Conservation (phyloP, 2,888 invertebrate genomes). For the Diarsia mendica region DNA sequence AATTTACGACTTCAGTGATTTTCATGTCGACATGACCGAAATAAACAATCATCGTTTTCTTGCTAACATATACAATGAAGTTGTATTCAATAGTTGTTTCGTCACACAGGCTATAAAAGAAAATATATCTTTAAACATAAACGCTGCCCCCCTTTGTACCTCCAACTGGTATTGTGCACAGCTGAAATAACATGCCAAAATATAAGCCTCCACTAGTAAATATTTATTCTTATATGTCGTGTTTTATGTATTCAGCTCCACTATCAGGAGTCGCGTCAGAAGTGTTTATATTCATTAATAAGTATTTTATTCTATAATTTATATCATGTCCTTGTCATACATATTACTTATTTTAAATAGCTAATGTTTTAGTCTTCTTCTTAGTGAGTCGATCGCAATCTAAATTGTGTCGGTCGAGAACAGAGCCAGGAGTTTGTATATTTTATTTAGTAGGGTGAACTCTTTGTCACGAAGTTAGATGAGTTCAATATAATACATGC, state of each 20-base stretch:
- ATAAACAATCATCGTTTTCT: neutral
- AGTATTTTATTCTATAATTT: neutral
- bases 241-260: conserved; percentile 15
- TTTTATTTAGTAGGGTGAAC: neutral
- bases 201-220: conserved; percentile 9
- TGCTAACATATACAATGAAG: neutral
- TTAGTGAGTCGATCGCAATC: too few species aligned
- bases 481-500: too few species aligned
- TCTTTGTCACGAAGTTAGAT: too few species aligned
- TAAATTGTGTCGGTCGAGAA: neutral
- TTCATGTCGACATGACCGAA: neutral
- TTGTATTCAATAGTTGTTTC: conserved; percentile 22
- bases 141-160: conserved; percentile 9
- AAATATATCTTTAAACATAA: conserved; percentile 21
- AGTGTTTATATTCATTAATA: neutral
- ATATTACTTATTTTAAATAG: too few species aligned
- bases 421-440: neutral
- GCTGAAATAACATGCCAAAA: conserved; percentile 46
- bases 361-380: too few species aligned
- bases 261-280: conserved; percentile 16
- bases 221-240: conserved; percentile 18
- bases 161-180: conserved; percentile 15
- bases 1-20: neutral
- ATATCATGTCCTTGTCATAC: too few species aligned
- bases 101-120: neutral